Evolutionary conservation across 2,888 invertebrate genomes (phyloP), one percentile per base, ranked within the genome.

Genomic region (Drosophila pullipes): DNA sequence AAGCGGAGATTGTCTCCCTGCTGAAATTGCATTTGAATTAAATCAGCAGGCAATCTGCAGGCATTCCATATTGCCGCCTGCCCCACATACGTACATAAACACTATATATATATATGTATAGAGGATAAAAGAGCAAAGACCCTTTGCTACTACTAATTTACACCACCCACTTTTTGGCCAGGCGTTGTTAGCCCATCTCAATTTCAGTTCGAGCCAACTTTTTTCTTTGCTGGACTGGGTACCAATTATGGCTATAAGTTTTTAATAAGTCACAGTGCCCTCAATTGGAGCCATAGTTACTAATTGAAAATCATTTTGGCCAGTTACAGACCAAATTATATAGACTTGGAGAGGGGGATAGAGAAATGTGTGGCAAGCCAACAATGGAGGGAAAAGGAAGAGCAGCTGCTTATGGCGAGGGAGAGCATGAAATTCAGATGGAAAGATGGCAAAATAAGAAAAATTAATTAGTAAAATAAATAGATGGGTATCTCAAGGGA

Each of bases 11-110:
- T 80, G 80, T 80, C 80, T 78, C 80, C 82, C 53, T 71, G 80
- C 37, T 74, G 63, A 78, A 80, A 80, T 80, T 80, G 80, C 80
- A 80, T 80, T 82, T 80, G 82, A 80, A 80, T 80, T 80, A 80
- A 80, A 80, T 82, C 80, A 80, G 82, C 82, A 78, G 78, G 78
- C 80, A 78, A 82, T 82, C 78, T 82, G 82, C 78, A 71, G 70
- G 78, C 78, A 71, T 65, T 81, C 69, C 72, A 58, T 65, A 66
- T 81, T 66, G 52, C 61, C 28, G 10, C 47, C 39, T 9, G n/a
- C 16, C 39, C 25, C 37, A 1, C 58, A 41, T 22, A 13, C 33
- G 13, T 25, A 49, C 9, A 11, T 22, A 11, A 44, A 22, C 11
- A 13, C 44, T 22, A 6, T 6, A 44, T 3, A 13, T 2, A 31